Conservation (phyloP, 2,888 invertebrate species). For the Ormia ochracea region DNA sequence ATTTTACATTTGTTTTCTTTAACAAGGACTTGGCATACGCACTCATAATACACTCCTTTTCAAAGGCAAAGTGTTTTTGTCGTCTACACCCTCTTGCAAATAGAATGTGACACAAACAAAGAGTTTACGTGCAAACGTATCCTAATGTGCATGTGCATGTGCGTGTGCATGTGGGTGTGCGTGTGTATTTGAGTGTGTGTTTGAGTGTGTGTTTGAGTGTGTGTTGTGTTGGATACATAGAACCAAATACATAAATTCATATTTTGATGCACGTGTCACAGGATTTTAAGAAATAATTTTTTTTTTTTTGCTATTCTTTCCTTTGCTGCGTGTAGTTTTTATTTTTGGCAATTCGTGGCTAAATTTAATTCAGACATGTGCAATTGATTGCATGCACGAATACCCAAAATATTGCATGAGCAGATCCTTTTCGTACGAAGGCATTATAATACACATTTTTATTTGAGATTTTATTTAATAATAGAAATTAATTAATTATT, state of each 20-base stretch:
- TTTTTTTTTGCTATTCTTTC: not conserved
- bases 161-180: not conserved
- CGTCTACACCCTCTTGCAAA: slow-evolving; percentile 42
- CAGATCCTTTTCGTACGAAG: slow-evolving; percentile 1
- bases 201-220: not conserved
- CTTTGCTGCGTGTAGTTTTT: not conserved
- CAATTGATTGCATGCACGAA: slow-evolving; percentile 42
- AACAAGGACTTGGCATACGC: not conserved
- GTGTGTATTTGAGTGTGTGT: not conserved
- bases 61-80: slow-evolving; percentile 49
- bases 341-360: slow-evolving; percentile 14
- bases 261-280: slow-evolving; percentile 60
- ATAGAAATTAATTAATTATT: too few species aligned
- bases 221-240: not conserved
- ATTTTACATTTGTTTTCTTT: not conserved
- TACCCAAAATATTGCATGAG: slow-evolving; percentile 58
- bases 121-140: too few species aligned
- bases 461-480: not conserved
- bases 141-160: not conserved
- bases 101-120: slow-evolving; percentile 19
- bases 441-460: not conserved
- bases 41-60: slow-evolving; percentile 18
- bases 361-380: slow-evolving; percentile 17
- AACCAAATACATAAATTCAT: slow-evolving; percentile 45
- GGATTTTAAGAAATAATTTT: slow-evolving; percentile 42